phyloP scores from a whole-genome alignment of 2,888 invertebrate species.

The Eumacrocentrus americanus region DNA sequence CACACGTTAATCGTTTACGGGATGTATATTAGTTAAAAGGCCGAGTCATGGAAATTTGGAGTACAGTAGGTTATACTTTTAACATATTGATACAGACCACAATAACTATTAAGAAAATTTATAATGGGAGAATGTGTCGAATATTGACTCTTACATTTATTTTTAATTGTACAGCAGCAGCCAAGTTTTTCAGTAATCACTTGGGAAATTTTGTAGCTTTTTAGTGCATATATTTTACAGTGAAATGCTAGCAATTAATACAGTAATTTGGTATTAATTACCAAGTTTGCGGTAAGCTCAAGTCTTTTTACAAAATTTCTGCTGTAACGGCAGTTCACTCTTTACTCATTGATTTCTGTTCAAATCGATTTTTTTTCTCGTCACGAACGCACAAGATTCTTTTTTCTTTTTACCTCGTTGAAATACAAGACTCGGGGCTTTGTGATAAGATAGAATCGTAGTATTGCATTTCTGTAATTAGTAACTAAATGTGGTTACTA shows the following conservation, averaged over 20 bases:
- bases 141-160: not conserved
- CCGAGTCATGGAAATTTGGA: not conserved
- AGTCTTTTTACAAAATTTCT: not conserved
- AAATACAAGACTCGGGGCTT: not conserved
- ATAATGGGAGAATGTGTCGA: not conserved
- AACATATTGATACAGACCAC: slow-evolving; percentile 5
- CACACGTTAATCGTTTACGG: not conserved
- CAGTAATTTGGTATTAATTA: not conserved
- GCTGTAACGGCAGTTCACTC: not conserved
- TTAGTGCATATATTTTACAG: not conserved
- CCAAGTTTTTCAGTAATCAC: not conserved
- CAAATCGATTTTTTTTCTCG: not conserved
- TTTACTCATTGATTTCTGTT: not conserved
- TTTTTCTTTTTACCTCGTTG: not conserved
- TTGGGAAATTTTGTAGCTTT: not conserved
- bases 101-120: not conserved
- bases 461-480: not conserved
- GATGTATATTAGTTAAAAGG: not conserved
- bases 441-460: not conserved
- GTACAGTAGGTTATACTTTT: not conserved
- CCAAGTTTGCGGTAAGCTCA: not conserved
- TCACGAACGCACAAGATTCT: not conserved
- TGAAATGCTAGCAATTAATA: not conserved
- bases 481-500: not conserved
- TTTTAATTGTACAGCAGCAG: not conserved